Evolutionary conservation across 2,888 invertebrate species (phyloP), one percentile per base, ranked within the genome.

Genomic region (Physocephala rufipes): DNA sequence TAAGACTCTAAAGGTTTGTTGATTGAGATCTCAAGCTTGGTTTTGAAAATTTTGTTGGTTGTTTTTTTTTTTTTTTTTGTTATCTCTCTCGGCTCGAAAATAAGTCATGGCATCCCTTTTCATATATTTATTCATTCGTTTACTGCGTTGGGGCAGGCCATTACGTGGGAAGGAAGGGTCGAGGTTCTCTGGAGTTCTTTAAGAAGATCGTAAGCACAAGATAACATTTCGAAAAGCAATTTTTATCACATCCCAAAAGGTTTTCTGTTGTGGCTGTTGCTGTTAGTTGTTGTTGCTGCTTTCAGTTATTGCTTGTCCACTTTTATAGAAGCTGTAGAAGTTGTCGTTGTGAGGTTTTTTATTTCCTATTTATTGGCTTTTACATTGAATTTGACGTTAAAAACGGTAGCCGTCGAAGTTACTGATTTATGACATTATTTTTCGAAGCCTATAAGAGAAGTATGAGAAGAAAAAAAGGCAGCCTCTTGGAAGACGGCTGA

Each of bases 361-460:
- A n/a, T n/a, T n/a, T n/a, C n/a, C n/a, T n/a, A n/a, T 62, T 62
- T 43, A 36, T 62, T 36, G 55, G 7, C 62, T 62, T 49, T 64
- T 51, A 49, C 15, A 49, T 63, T 63, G 63, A 63, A 47, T 13
- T 63, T 24, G 47, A 26, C 2, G 15, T 24, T 45, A 47, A 64
- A 49, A 28, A 49, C 64, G 19, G 64, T 28, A 64, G 64, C 64
- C 16, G n/a, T n/a, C 19, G 53, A 19, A 21, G n/a, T 21, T 1
- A 24, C 51, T 64, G 64, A 64, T 64, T 64, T 51, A 64, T 64
- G 64, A 19, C 21, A n/a, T 28, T 19, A 1, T 51, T 28, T 21
- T 62, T 62, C 43, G 1, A 19, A 9, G 36, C n/a, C 21, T 43
- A 12, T 19, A 21, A 62, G 19, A 7, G 21, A 62, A 19, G 19